phyloP scores from a whole-genome alignment of 2,888 invertebrate species.

The Amitus sp. region DNA sequence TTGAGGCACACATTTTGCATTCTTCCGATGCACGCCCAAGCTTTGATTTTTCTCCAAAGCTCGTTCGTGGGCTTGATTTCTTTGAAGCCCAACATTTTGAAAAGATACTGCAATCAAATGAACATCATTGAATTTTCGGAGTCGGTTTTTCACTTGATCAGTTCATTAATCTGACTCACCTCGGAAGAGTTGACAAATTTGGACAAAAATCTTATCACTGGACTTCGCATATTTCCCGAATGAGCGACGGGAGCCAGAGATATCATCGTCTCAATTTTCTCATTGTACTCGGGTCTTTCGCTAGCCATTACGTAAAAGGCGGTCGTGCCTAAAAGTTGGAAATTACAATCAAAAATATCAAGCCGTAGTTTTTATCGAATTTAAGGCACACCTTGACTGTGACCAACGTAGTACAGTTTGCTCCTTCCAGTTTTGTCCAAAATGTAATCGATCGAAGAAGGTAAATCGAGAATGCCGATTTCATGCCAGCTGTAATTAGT shows the following conservation, averaged over 20 bases:
- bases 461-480: conserved; percentile 71
- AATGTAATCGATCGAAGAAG: conserved; percentile 71
- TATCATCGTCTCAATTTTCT: not conserved
- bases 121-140: no score
- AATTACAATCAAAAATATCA: no score
- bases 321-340: not conserved
- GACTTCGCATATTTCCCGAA: not conserved
- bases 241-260: not conserved
- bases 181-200: not conserved
- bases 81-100: no score
- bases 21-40: no score
- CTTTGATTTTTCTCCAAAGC: no score
- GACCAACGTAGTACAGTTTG: conserved; percentile 70
- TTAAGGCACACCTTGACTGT: conserved; percentile 74
- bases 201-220: not conserved
- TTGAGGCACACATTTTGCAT: no score
- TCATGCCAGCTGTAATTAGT: conserved; percentile 73
- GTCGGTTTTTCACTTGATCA: no score
- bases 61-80: no score
- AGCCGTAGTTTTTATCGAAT: no score
- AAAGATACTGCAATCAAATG: no score
- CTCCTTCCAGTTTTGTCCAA: conserved; percentile 64
- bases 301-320: not conserved
- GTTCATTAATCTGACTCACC: no score
- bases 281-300: not conserved